phyloP scores from a whole-genome alignment of 2,113 vertebrate genomes.

The Tragelaphus strepsiceros region DNA sequence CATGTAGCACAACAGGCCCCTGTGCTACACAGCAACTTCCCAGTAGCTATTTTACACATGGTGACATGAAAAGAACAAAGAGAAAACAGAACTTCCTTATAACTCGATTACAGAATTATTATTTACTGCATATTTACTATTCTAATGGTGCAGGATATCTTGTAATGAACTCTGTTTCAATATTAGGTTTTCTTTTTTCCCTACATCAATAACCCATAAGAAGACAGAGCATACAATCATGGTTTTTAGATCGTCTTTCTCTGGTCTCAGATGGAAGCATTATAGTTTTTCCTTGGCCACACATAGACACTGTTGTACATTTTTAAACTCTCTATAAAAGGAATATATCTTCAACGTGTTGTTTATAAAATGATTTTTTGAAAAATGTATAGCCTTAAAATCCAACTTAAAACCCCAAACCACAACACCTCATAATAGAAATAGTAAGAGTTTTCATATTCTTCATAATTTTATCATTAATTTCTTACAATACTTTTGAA shows the following conservation, averaged over 20 bases:
- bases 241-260: neutral
- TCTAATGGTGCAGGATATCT: neutral
- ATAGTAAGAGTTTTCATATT: neutral
- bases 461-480: slow-evolving; percentile 39
- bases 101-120: neutral
- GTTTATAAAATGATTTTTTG: neutral
- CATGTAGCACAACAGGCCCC: neutral
- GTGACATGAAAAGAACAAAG: neutral
- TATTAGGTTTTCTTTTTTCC: neutral
- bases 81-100: neutral
- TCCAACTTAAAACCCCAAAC: neutral
- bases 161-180: neutral
- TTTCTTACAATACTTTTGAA: neutral
- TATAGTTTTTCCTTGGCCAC: neutral
- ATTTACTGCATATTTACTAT: neutral
- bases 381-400: slow-evolving; percentile 28
- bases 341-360: neutral
- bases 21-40: neutral
- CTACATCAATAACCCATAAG: neutral
- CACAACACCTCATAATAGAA: neutral
- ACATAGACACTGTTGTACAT: neutral
- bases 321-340: neutral
- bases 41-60: neutral
- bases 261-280: neutral
- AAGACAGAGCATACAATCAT: neutral